A percentile compares a stretch with the other conserved stretches of the same genome.
These are phyloP conservation scores for Copidosoma aretas DNA, from an alignment of 2,888 invertebrate genomes.

Conservation along the genomic window DNA sequence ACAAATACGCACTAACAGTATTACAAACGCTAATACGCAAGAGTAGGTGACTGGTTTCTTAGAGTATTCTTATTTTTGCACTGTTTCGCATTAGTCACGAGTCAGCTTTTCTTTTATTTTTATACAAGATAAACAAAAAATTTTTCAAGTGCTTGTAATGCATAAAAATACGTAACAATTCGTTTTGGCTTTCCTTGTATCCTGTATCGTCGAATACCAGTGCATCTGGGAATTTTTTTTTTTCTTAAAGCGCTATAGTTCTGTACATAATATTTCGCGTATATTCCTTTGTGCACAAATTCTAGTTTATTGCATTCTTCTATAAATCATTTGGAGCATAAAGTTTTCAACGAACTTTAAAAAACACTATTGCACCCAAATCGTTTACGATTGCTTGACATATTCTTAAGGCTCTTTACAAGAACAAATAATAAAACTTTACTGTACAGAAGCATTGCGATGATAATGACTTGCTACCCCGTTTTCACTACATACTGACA, in stretches of 20 bases:
- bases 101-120: background rate
- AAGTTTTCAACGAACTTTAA: no score
- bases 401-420: constrained; percentile 33
- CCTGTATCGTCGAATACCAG: no score
- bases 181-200: constrained; percentile 50
- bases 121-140: constrained; percentile 4
- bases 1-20: constrained; percentile 18
- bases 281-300: constrained; percentile 26
- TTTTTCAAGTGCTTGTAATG: constrained; percentile 44
- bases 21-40: constrained; percentile 9
- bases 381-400: no score
- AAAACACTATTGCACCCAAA: no score
- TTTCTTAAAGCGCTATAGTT: background rate
- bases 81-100: background rate
- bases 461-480: constrained; percentile 58
- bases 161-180: constrained; percentile 57
- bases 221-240: background rate
- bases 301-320: background rate
- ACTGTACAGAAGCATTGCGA: constrained; percentile 54
- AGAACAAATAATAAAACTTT: constrained; percentile 40
- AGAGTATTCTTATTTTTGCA: no score
- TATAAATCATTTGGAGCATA: no score
- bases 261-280: constrained; percentile 2
- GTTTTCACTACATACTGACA: constrained; percentile 51
- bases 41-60: constrained; percentile 6